Conservation (phyloP, 2,113 vertebrate species). For the Lophochroa leadbeateri region DNA sequence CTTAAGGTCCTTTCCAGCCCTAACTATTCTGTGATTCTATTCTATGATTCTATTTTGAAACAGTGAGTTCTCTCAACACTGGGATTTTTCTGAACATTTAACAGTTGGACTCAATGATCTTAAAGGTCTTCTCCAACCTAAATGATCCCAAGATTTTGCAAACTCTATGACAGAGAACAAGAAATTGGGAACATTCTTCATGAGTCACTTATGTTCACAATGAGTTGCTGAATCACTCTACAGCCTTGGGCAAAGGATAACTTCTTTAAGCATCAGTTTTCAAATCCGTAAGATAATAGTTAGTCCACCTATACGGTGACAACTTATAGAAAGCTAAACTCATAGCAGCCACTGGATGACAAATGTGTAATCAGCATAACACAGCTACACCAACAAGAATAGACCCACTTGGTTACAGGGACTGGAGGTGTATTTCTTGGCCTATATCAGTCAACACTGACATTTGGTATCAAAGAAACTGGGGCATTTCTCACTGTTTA, state of each 20-base stretch:
- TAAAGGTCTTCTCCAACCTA: not conserved
- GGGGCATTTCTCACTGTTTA: not conserved
- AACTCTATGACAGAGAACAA: not conserved
- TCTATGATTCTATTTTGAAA: not conserved
- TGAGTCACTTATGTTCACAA: not conserved
- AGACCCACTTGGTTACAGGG: not conserved
- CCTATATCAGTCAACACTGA: conserved; percentile 32
- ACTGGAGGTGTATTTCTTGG: not conserved
- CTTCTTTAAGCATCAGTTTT: not conserved
- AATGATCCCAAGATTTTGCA: not conserved
- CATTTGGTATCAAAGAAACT: conserved; percentile 28
- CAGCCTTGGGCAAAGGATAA: not conserved
- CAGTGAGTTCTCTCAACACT: not conserved
- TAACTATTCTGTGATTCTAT: not conserved
- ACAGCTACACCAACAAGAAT: not conserved
- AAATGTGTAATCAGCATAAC: not conserved
- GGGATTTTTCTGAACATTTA: not conserved
- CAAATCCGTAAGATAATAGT: not conserved
- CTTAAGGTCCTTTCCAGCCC: not conserved
- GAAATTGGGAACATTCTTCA: not conserved
- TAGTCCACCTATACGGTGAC: not conserved
- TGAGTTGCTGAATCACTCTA: not conserved
- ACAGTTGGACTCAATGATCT: not conserved
- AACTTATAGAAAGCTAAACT: not conserved
- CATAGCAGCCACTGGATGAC: not conserved